Percentiles rank a stretch among this genome's conserved stretches.
These are phyloP conservation scores for Pseudomugil tenellus DNA, from an alignment of 2,797 vertebrate genomes.

Conservation along the genomic window DNA sequence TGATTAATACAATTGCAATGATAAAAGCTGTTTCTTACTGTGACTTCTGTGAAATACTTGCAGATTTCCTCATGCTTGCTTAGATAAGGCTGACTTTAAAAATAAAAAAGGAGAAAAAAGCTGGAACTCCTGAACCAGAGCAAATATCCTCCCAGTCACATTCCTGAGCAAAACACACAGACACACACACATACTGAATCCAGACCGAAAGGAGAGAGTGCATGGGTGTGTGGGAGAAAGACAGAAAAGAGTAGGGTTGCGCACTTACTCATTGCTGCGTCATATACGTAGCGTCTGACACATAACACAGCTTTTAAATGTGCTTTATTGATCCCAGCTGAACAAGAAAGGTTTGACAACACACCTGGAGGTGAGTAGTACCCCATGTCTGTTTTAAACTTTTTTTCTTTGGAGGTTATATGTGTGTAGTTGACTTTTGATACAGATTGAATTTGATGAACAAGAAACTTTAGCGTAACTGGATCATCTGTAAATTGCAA, in stretches of 20 bases:
- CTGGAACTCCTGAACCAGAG: neutral
- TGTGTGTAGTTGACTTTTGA: neutral
- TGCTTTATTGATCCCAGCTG: constrained; percentile 8
- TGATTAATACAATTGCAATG: constrained; percentile 4
- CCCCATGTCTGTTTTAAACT: constrained; percentile 2
- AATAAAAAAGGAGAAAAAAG: neutral
- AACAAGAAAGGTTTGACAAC: neutral
- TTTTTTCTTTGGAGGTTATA: neutral
- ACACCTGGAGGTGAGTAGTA: constrained; percentile 14
- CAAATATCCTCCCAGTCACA: constrained; percentile 12
- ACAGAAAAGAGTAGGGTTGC: neutral
- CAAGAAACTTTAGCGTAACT: neutral
- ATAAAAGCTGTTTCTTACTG: neutral
- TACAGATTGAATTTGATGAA: neutral
- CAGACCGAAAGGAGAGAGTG: constrained; percentile 7
- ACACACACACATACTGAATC: constrained; percentile 6
- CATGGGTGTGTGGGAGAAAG: neutral
- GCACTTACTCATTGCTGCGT: constrained; percentile 26
- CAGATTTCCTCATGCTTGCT: neutral
- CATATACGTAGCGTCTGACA: neutral
- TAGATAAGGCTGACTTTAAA: neutral
- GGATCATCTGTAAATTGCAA: neutral
- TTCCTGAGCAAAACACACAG: constrained; percentile 28
- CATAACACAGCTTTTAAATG: constrained; percentile 1
- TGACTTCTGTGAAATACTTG: neutral